Evolutionary conservation across 1,140 invertebrate species (phyloP).

Genomic region (Drosophila willistoni): DNA sequence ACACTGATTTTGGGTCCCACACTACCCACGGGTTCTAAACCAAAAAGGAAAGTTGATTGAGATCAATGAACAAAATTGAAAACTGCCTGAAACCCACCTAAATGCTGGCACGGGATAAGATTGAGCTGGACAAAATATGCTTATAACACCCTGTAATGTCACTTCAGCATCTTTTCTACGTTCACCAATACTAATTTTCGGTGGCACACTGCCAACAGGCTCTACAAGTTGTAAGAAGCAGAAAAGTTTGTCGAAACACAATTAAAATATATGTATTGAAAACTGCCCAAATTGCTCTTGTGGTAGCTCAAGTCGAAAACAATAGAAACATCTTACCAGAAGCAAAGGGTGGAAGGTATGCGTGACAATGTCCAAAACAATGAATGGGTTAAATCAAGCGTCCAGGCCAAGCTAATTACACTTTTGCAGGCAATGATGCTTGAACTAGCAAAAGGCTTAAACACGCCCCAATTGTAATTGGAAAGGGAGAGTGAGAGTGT

Average conservation of each 20-base stretch:
- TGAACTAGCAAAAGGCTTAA: constrained; percentile 36
- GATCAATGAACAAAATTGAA: constrained; percentile 25
- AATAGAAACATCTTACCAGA: constrained; percentile 16
- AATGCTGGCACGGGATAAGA: constrained; percentile 87
- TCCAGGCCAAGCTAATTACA: constrained; percentile 54
- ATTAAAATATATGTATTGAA: constrained; percentile 48
- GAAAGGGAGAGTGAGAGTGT: neutral
- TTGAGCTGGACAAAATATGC: constrained; percentile 86
- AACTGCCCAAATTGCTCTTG: constrained; percentile 50
- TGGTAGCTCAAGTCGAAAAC: constrained; percentile 1
- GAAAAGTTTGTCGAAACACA: constrained; percentile 20
- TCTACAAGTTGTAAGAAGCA: constrained; percentile 83
- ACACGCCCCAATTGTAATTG: constrained; percentile 37
- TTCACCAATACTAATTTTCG: constrained; percentile 86
- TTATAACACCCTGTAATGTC: constrained; percentile 43
- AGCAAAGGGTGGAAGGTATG: neutral
- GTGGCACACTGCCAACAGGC: constrained; percentile 88
- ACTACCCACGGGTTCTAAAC: constrained; percentile 88
- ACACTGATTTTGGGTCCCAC: constrained; percentile 87
- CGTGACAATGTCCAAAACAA: constrained; percentile 50
- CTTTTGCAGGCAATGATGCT: constrained; percentile 62
- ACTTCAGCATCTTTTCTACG: constrained; percentile 84
- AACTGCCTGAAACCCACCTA: constrained; percentile 84
- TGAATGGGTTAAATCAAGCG: constrained; percentile 59
- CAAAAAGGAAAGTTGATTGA: neutral